These are phyloP conservation scores for Whitmania pigra DNA, from an alignment of 1,140 invertebrate genomes.

Conservation along the genomic window DNA sequence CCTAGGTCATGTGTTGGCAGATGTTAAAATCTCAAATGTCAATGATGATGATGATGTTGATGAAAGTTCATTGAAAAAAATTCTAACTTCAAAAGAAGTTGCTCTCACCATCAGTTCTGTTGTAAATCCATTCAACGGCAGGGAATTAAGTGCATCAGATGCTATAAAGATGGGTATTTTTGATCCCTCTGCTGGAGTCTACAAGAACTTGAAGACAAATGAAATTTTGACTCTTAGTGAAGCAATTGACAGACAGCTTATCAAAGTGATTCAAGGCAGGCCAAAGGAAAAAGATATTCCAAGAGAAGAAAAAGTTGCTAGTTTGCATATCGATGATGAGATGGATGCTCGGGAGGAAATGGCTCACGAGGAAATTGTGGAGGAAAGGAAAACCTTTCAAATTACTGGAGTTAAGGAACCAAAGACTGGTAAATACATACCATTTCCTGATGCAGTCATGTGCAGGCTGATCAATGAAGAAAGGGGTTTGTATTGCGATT, in stretches of 20 bases:
- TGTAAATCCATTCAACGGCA: constrained; percentile 40
- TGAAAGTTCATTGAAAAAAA: constrained; percentile 43
- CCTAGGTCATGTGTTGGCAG: constrained; percentile 52
- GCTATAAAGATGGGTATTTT: constrained; percentile 35
- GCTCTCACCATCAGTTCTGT: constrained; percentile 44
- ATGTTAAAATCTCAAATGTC: constrained; percentile 57
- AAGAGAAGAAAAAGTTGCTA: constrained; percentile 29
- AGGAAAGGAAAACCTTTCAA: constrained; percentile 39
- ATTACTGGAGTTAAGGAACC: constrained; percentile 63
- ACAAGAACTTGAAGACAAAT: constrained; percentile 36
- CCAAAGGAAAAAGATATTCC: constrained; percentile 25
- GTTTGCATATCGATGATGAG: constrained; percentile 38
- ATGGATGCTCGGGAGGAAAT: constrained; percentile 34
- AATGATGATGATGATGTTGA: constrained; percentile 50
- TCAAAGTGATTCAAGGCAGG: constrained; percentile 30
- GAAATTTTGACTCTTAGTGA: constrained; percentile 37
- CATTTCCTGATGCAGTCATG: constrained; percentile 68
- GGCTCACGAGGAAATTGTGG: constrained; percentile 35
- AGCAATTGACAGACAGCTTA: constrained; percentile 34
- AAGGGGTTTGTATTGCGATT: constrained; percentile 57
- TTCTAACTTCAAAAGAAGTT: constrained; percentile 62
- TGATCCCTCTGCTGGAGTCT: constrained; percentile 35
- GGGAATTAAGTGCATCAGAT: constrained; percentile 37
- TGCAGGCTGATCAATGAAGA: constrained; percentile 67
- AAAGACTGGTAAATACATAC: constrained; percentile 61